These are phyloP conservation scores for Charina bottae DNA, from an alignment of 2,113 vertebrate genomes.

Conservation along the genomic window DNA sequence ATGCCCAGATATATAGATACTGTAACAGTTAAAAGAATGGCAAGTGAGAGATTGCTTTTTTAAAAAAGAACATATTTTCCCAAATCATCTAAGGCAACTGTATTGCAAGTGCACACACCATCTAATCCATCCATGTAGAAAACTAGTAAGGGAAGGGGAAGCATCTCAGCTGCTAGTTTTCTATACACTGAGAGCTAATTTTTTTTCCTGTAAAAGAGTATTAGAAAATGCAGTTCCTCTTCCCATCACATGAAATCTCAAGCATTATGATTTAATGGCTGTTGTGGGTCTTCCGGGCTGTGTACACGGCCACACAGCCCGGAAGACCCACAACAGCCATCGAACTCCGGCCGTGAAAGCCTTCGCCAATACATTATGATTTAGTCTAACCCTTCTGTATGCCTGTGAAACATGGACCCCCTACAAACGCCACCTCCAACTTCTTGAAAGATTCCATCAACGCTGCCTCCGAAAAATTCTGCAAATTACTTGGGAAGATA, in stretches of 20 bases:
- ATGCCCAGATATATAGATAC: not conserved
- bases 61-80: not conserved
- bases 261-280: not conserved
- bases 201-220: not conserved
- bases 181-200: not conserved
- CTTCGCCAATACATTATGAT: too few species aligned
- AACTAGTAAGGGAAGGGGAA: not conserved
- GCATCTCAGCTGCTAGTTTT: not conserved
- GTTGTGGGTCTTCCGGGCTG: too few species aligned
- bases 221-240: not conserved
- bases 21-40: not conserved
- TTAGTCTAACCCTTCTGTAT: too few species aligned
- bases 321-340: too few species aligned
- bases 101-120: not conserved
- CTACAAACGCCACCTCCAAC: too few species aligned
- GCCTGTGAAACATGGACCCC: too few species aligned
- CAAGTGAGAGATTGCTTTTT: not conserved
- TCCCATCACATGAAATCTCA: not conserved
- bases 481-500: too few species aligned
- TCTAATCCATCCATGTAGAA: not conserved
- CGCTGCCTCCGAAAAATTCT: too few species aligned
- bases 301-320: too few species aligned
- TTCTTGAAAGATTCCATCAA: too few species aligned
- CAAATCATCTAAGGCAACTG: not conserved
- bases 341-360: too few species aligned